Evolutionary conservation across 2,888 invertebrate species (phyloP), one percentile per base, ranked within the genome.

Genomic region (Apamea sordens): DNA sequence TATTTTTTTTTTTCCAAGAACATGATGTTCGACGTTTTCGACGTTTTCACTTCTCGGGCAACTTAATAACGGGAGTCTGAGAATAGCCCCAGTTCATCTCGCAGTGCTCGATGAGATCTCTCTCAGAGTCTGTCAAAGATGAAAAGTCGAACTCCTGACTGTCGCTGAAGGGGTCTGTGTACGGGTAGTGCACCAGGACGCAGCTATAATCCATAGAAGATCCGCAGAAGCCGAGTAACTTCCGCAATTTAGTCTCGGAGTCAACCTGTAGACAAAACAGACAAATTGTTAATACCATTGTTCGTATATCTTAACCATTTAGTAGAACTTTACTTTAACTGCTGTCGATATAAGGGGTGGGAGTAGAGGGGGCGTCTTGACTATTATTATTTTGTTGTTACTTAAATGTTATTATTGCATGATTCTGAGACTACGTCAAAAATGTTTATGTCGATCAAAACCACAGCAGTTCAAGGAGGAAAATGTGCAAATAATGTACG

Each of bases 101-200:
- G 90, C 98, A 98, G 92, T 97, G 97, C 86, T 98, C 97, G 47
- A 98, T 97, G 87, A 98, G 90, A 73, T 97, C 96, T 90, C 97
- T 97, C 90, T 98, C 98, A 0, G 97, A 93, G 50, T 97, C 97
- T 0, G 98, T 97, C 70, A 98, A 94, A 24, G 95, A 92, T 79
- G 97, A 95, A 0, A 95, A 91, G 85, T 96, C 96, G 18, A 94
- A 89, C 79, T 95, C 93, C 80, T 96, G 95, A 79, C 94, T 94
- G 93, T 97, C 95, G 75, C 94, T 96, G 89, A 95, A 95, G 13
- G 97, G 95, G 87, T 97, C 96, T 79, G 96, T 92, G 87, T 96
- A 96, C 69, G 96, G 97, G 93, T 94, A 94, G 93, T 97, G 97
- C 32, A 97, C 96, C 64, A 97, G 91, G 11, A 97, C 96, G 90